Conservation (phyloP, 1,140 invertebrate species). For the Trichomalopsis sarcophagae region DNA sequence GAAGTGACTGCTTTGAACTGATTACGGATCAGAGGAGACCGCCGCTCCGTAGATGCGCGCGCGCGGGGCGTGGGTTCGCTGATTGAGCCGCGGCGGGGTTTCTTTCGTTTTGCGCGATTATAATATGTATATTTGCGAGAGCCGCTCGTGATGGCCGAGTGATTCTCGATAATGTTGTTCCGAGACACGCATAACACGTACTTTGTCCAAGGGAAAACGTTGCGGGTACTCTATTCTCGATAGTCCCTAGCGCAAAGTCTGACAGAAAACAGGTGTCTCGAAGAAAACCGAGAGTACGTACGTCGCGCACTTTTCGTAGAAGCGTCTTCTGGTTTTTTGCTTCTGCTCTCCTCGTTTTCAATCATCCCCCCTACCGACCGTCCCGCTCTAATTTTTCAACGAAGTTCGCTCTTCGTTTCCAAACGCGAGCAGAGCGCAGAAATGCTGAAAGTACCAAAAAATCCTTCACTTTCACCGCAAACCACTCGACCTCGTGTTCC, state of each 20-base stretch:
- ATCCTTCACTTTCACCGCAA: background rate
- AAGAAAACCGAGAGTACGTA: background rate
- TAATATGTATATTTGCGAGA: background rate
- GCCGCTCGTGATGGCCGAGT: background rate
- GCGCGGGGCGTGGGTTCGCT: background rate
- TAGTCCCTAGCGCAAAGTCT: background rate
- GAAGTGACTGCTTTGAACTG: background rate
- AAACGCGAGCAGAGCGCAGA: background rate
- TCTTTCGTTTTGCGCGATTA: background rate
- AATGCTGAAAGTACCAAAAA: background rate
- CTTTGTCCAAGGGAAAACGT: too few relatives aligned
- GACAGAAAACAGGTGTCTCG: slow-evolving; percentile 18
- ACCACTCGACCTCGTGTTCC: background rate
- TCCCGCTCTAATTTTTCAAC: background rate
- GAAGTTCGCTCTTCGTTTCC: background rate
- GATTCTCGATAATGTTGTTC: background rate
- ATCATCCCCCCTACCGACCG: background rate
- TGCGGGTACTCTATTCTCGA: background rate
- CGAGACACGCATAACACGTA: too few relatives aligned
- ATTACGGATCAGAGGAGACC: background rate
- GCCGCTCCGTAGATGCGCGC: background rate
- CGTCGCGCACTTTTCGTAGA: background rate
- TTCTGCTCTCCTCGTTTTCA: background rate
- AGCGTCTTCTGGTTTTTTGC: background rate
- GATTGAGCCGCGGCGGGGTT: background rate